Evolutionary conservation across 2,888 invertebrate species (phyloP), one percentile per base, ranked within the genome.

Genomic region (Chalcosyrphus nemorum): DNA sequence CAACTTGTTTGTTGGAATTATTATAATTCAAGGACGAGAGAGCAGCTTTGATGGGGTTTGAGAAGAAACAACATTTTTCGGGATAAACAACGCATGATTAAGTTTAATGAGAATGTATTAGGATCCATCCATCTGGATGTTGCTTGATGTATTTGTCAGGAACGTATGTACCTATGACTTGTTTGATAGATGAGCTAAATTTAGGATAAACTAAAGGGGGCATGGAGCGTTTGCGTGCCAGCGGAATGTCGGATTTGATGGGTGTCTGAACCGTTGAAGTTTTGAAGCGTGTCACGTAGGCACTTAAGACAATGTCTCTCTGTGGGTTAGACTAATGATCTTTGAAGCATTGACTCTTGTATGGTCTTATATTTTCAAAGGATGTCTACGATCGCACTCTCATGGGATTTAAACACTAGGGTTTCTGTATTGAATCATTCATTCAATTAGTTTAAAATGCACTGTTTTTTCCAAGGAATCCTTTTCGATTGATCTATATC

Each of bases 21-120:
- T 47, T 59, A 19, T 38, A 57, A 71, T 77, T 71, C 81, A 77
- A 77, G 81, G 81, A 66, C 81, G 35, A 47, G 29, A 38, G 38
- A 45, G 27, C 15, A 15, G 17, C 17, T 54, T 35, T 65, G 38
- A 57, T 71, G 50, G 41, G 63, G 56, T 81, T 35, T 2, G 6
- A 15, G 21, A 29, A 38, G 11, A 32, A n/a, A 15, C n/a, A n/a
- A n/a, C 50, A 21, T 41, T 47, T 47, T 11, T 15, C 19, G 47
- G 38, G 9, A 65, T 47, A 35, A 45, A 29, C 21, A 72, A 71
- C 70, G 52, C 50, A 45, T 29, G 57, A 66, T 81, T 77, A 66
- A 71, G 6, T 71, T 65, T 77, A 50, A 61, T 52, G 65, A 59
- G 13, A 52, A 15, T 57, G 27, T 21, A 61, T 75, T 63, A 61